Percentiles rank a stretch among this genome's conserved stretches.
Evolutionary conservation across 1,140 invertebrate genomes (phyloP).

Genomic region (Orchesella cincta): DNA sequence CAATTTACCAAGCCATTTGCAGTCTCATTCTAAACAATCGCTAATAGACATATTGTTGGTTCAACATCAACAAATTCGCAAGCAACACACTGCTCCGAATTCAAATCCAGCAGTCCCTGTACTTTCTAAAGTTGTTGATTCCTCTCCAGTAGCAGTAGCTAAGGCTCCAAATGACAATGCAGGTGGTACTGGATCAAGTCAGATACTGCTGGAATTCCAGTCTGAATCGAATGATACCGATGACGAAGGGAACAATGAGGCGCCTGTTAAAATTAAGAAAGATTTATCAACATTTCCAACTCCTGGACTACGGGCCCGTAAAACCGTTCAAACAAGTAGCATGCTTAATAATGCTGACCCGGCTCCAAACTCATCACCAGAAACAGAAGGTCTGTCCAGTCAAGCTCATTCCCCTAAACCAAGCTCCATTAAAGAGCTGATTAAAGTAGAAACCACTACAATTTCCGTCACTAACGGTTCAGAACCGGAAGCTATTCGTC

Average conservation of each 20-base stretch:
- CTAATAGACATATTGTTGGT: conserved; percentile 37
- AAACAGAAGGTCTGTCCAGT: too few relatives aligned
- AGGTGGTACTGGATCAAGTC: not conserved
- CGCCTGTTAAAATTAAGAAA: not conserved
- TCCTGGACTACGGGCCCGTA: not conserved
- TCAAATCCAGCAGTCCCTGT: too few relatives aligned
- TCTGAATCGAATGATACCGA: not conserved
- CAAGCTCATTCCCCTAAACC: not conserved
- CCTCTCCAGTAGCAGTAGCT: too few relatives aligned
- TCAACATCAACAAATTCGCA: conserved; percentile 28
- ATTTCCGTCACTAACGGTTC: too few relatives aligned
- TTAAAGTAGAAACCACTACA: not conserved
- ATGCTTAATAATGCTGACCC: too few relatives aligned
- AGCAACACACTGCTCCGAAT: not conserved
- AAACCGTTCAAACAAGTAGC: not conserved
- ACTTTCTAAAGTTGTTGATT: too few relatives aligned
- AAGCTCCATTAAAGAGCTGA: not conserved
- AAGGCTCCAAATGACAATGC: too few relatives aligned
- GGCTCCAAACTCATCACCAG: too few relatives aligned
- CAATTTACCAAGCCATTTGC: conserved; percentile 27
- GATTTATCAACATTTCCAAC: not conserved
- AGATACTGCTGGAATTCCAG: not conserved
- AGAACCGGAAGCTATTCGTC: too few relatives aligned
- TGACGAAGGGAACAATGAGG: not conserved
- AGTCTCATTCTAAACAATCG: conserved; percentile 42